Percentiles rank a stretch among this genome's conserved stretches.
Evolutionary conservation across 2,797 vertebrate genomes (phyloP).

Genomic region (Agapornis canus): DNA sequence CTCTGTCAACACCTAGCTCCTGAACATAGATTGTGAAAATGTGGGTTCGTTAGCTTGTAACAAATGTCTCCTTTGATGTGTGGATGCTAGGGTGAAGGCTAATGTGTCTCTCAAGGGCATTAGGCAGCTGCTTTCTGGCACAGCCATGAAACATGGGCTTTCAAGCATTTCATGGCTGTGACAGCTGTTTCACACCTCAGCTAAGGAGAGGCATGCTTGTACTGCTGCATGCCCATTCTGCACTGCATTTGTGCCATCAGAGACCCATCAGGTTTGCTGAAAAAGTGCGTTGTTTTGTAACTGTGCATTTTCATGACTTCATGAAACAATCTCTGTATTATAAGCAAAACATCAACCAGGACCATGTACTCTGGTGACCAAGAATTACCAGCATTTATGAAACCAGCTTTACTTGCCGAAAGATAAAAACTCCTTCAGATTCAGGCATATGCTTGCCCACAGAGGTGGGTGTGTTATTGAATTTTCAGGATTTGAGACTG

Average conservation of each 20-base stretch:
- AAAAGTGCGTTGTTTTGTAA: not conserved
- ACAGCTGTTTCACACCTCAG: not conserved
- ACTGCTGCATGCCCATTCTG: not conserved
- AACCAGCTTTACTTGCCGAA: not conserved
- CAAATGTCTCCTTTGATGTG: not conserved
- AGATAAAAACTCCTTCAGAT: not conserved
- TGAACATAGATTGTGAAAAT: fast-evolving
- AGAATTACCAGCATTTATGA: not conserved
- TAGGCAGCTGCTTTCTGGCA: not conserved
- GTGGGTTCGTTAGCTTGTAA: not conserved
- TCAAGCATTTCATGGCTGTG: not conserved
- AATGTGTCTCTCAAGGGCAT: not conserved
- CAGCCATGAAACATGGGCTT: not conserved
- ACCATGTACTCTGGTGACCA: not conserved
- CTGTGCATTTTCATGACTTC: not conserved
- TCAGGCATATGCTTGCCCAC: not conserved
- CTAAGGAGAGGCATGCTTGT: not conserved
- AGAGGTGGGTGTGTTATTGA: not conserved
- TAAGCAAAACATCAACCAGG: not conserved
- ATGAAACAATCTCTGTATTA: not conserved
- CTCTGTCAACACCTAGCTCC: not conserved
- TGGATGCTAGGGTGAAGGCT: not conserved
- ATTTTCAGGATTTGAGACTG: not conserved
- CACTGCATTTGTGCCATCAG: fast-evolving
- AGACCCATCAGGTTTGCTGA: not conserved